phyloP scores from a whole-genome alignment of 2,113 vertebrate species.

The Holacanthus passer region DNA sequence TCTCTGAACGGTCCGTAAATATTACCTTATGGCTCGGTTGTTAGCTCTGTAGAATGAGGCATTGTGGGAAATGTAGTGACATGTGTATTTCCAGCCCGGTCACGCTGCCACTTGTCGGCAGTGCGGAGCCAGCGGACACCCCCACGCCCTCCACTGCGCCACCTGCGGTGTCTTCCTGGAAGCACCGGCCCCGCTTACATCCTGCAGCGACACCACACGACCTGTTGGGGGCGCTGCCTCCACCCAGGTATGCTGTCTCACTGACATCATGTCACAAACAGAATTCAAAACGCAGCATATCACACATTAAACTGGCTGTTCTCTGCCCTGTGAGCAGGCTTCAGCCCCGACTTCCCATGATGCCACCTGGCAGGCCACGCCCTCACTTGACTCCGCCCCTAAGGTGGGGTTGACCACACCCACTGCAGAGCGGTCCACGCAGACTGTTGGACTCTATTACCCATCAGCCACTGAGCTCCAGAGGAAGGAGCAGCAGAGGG shows the following conservation, averaged over 20 bases:
- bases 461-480: slow-evolving; percentile 88
- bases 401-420: slow-evolving; percentile 50
- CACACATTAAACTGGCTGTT: not conserved
- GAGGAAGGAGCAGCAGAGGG: slow-evolving; percentile 81
- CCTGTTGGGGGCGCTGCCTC: not conserved
- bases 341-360: slow-evolving; percentile 42
- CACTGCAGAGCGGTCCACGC: slow-evolving; percentile 85
- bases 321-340: not conserved
- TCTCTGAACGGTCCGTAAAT: no score
- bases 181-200: slow-evolving; percentile 58
- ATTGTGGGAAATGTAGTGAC: slow-evolving; percentile 39
- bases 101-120: slow-evolving; percentile 80
- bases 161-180: slow-evolving; percentile 87
- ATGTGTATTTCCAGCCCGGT: slow-evolving; percentile 73
- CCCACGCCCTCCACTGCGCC: slow-evolving; percentile 86
- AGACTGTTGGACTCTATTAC: slow-evolving; percentile 92
- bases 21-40: no score
- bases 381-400: slow-evolving; percentile 41
- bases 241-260: not conserved
- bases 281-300: accelerated
- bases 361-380: slow-evolving; percentile 78
- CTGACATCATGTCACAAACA: not conserved
- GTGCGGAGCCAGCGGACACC: slow-evolving; percentile 87
- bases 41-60: slow-evolving; percentile 3
- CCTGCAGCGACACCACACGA: slow-evolving; percentile 8